These are phyloP conservation scores for Dendroctonus valens DNA, from an alignment of 1,140 invertebrate genomes.

Conservation along the genomic window DNA sequence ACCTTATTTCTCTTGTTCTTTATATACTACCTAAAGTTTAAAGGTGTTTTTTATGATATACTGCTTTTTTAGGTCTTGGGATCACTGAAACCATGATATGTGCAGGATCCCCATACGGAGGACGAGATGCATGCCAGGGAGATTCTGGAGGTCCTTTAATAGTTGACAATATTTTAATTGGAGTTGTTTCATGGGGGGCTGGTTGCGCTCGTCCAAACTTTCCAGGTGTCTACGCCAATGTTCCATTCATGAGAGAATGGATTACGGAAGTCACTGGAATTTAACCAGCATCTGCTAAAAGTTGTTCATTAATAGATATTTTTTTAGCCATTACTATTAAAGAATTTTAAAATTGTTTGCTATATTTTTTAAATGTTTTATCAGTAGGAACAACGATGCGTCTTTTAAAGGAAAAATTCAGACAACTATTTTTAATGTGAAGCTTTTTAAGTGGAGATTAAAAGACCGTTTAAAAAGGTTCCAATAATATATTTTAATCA, in stretches of 20 bases:
- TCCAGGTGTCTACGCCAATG: slow-evolving; percentile 71
- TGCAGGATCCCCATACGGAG: slow-evolving; percentile 46
- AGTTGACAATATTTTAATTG: slow-evolving; percentile 45
- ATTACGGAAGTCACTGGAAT: slow-evolving; percentile 12
- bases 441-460: too few species aligned
- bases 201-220: slow-evolving; percentile 64
- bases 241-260: slow-evolving; percentile 42
- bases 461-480: too few species aligned
- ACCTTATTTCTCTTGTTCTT: too few species aligned
- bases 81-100: slow-evolving; percentile 50
- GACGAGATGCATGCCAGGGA: slow-evolving; percentile 62
- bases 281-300: not conserved
- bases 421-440: too few species aligned
- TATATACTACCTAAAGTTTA: too few species aligned
- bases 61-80: not conserved
- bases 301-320: not conserved
- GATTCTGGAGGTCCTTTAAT: slow-evolving; percentile 65
- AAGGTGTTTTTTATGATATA: too few species aligned
- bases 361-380: too few species aligned
- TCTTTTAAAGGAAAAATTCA: too few species aligned
- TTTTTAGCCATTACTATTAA: too few species aligned
- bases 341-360: too few species aligned
- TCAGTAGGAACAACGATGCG: too few species aligned
- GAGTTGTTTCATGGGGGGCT: slow-evolving; percentile 71
- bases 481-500: too few species aligned